phyloP scores from a whole-genome alignment of 2,797 vertebrate species.

The Argya squamiceps region DNA sequence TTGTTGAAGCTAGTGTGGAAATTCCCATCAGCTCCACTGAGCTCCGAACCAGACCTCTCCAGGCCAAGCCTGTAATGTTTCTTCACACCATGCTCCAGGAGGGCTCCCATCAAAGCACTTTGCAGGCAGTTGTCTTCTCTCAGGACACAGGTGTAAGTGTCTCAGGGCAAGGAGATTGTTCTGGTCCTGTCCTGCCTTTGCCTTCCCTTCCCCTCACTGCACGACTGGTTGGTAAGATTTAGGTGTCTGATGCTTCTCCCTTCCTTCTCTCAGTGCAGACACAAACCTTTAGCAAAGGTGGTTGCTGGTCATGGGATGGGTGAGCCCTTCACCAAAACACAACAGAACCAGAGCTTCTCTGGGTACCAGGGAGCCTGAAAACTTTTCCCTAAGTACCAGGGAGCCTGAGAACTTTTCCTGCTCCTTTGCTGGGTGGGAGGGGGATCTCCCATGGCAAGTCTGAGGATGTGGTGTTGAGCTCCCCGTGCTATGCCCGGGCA shows the following conservation, averaged over 20 bases:
- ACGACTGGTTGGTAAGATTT: background rate
- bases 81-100: rapidly evolving
- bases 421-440: background rate
- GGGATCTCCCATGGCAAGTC: background rate
- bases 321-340: background rate
- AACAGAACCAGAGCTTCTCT: background rate
- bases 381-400: background rate
- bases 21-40: background rate
- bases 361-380: background rate
- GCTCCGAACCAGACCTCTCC: background rate
- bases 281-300: background rate
- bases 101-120: background rate
- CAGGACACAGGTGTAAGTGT: background rate
- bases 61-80: background rate
- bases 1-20: background rate
- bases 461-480: background rate
- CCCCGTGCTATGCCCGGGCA: background rate
- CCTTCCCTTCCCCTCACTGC: background rate
- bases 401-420: background rate
- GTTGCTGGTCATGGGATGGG: background rate
- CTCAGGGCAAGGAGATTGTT: background rate
- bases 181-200: background rate
- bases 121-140: background rate
- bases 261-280: background rate
- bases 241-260: background rate